Base-by-base conservation (phyloP, 2,888 invertebrate genomes). In the Margaritifera margaritifera region DNA sequence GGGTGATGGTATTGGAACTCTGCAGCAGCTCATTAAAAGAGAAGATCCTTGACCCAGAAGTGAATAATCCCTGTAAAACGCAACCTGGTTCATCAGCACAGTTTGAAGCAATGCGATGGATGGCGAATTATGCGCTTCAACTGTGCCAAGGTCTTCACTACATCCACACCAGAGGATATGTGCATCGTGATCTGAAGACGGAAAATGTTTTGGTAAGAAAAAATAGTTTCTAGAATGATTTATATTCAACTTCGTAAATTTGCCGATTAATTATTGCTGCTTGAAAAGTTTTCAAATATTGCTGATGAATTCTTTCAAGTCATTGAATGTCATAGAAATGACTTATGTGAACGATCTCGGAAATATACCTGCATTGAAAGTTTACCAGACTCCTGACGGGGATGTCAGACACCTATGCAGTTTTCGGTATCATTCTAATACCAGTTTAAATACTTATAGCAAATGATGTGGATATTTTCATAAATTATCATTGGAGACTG, bases 161-260 rank as follows among this genome's bases (percentile, higher is more conserved):
- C 69, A 75, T 87, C 0, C 87, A 87, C 69, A 68, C 64, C 19
- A 83, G 83, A 68, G 79, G 80, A 53, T 77, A 84, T 56, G 83
- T 85, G 2, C 86, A 86, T 64, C 69, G 88, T n/a, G 88, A 88
- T 66, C 77, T 88, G 66, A 88, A 87, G 68, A 77, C 84, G 27
- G 84, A 86, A 70, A 87, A 87, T 63, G 79, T 88, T 62, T 67
- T 87, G 78, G 86, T 86, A 72, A 70, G 84, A 42, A n/a, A 15
- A 24, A 18, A 15, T n/a, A 25, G 6, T 19, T 11, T n/a, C 20
- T 8, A 53, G 31, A 22, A 15, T 54, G 8, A 62, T 2, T 56
- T 56, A 22, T 19, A 22, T 24, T 22, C 24, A 55, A 15, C 55
- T 15, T 56, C 19, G 8, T 22, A 8, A 8, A 11, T n/a, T n/a